Evolutionary conservation across 2,797 vertebrate species (phyloP), one percentile per base, ranked within the genome.

Genomic region (Anniella stebbinsi): DNA sequence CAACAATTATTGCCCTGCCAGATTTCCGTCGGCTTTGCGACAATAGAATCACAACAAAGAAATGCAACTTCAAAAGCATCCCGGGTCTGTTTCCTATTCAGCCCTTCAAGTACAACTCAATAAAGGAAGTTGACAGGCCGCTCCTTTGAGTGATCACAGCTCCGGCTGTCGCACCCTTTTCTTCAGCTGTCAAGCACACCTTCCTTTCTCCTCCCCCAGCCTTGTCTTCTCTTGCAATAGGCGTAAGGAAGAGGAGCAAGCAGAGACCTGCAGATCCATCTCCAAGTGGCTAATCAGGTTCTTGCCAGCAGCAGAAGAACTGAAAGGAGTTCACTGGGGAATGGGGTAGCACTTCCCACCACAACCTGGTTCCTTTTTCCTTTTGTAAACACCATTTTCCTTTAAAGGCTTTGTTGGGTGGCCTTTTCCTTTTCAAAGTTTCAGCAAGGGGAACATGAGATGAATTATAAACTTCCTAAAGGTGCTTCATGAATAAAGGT

Each of bases 101-200:
- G 38, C 84, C 77, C 73, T 0, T 93, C 97, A 83, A 94, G 96
- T 93, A 92, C 95, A 88, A 92, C 95, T 95, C 88, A 88, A 15
- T 87, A 91, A 92, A 63, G 89, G 96, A 96, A 96, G 97, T 97
- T 97, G 96, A 97, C 97, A 95, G 94, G 93, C 95, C 94, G 94
- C 91, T 97, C 97, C 96, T 95, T 96, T 97, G 97, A 98, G 89
- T 82, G 91, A 92, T 90, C 91, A 88, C 89, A 82, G 70, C 70
- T 87, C 67, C 6, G 28, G 81, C 89, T 84, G 86, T 90, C 76
- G 2, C 78, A 76, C 86, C 78, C 83, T 87, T 90, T 90, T 88
- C 89, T 90, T 86, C 78, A 17, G 76, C 87, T 88, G 88, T 84
- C 91, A 89, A 36, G 45, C 81, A 28, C 85, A 92, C 84, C 88